Evolutionary conservation across 2,113 vertebrate species (phyloP), one percentile per base, ranked within the genome.

Genomic region (Sprattus sprattus): DNA sequence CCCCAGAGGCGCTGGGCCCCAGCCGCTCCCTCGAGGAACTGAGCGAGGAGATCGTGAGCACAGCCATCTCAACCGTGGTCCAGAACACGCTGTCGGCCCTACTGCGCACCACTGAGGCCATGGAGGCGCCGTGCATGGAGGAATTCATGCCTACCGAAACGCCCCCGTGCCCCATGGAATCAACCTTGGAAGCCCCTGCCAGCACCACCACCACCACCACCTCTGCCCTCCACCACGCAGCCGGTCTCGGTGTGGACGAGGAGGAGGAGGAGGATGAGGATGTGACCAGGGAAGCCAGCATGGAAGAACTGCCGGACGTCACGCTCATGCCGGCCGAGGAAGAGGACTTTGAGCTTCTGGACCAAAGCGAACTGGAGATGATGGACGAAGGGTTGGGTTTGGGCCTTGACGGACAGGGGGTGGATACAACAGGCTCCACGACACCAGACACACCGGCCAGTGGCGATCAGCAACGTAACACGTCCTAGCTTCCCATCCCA

Each of bases 301-400:
- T 86, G 0, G 92, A 93, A 80, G 93, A 92, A 52, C 52, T 89
- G 15, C 91, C 90, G 0, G 93, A 94, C 22, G 86, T 92, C 85
- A 91, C 92, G 0, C 90, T 93, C 0, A 96, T 97, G 81, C 87
- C 89, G 0, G 87, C 91, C 0, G 95, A 95, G 82, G 97, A 98
- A 13, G 97, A 97, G 93, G 98, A 99, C 95, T 99, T 99, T 94
- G 98, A 99, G 96, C 96, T 99, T 87, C 95, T 99, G 95, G 98
- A 99, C 96, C 98, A 99, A 96, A 97, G 96, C 87, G 98, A 99
- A 96, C 95, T 99, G 95, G 98, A 99, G 90, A 96, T 96, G 92
- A 93, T 96, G 89, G 95, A 97, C 82, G 96, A 96, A 52, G 97
- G 94, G 93, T 93, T 96, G 88, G 96, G 95, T 80, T 90, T 95